Evolutionary conservation across 2,888 invertebrate species (phyloP), one percentile per base, ranked within the genome.

Genomic region (Synanthedon formicaeformis): DNA sequence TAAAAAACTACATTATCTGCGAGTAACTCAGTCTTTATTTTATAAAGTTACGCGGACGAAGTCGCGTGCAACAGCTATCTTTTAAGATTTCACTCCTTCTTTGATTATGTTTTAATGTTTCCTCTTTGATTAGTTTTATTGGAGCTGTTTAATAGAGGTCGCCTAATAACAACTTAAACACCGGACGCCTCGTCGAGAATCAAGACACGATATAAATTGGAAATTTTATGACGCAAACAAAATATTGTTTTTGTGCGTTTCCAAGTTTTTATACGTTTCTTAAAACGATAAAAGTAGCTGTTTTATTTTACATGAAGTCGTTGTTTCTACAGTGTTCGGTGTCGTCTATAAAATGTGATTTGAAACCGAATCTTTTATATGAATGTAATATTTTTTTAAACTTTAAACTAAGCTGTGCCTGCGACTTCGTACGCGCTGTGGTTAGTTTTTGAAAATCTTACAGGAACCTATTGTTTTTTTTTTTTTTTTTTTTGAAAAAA

Each of bases 241-340:
- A 73, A 73, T 73, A 74, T 76, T 73, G 69, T 75, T 75, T 75
- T 75, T 67, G 64, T 62, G 65, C 59, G 59, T 60, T 23, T 23
- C 57, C 71, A 70, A 71, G 71, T 74, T 73, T 78, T 71, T 59
- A 65, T 74, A 65, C 67, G 60, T 71, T 77, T 18, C 76, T 76
- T 61, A 69, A 60, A 68, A 68, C 72, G 60, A 78, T 80, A 76
- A 80, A 78, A 71, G 61, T 64, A 60, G 65, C 59, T 66, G 66
- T 76, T 78, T 75, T 71, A 75, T 75, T 75, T 76, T 69, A 76
- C 66, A 78, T 75, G 73, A 75, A 78, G 65, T 66, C 65, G 73
- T 75, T 79, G 74, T 78, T 79, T 75, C 68, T 67, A 78, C 74
- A 73, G 67, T 56, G 53, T 53, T 34, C 23, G 12, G 4, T 49